Base-by-base conservation (phyloP, 1,140 invertebrate genomes). In the Ceratoteleas bidentatus region DNA sequence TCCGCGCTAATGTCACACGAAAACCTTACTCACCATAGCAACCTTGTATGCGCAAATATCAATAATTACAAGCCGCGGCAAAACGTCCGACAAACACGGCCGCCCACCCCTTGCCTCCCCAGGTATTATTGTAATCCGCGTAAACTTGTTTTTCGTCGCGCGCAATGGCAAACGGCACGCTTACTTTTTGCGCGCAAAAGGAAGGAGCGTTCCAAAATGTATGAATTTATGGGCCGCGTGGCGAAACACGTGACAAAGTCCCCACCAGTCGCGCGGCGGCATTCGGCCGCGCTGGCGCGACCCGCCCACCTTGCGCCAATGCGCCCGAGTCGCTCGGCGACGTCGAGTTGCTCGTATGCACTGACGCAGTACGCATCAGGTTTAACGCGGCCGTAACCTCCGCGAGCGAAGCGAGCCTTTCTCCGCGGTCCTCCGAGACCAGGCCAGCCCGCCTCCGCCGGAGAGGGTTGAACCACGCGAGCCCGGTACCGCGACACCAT, bases 171-270 rank as follows among this genome's bases (percentile, higher is more conserved):
- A 68, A 50, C 58, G 52, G 75, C 65, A 62, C 57, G 58, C 64
- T 77, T 69, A 56, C 36, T 78, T 78, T 70, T 65, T 65, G 65
- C 53, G 9, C 9, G 34, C 24, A 38, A 72, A 47, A 72, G 40
- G 53, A 66, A 49, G 52, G 53, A 45, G 16, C 45, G 36, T 49
- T 57, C 53, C 36, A 54, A 73, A 80, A 72, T 73, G 40, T n/a
- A 75, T 57, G 61, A 81, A 81, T 81, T 79, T 84, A 47, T 66
- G 80, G 52, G 88, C 88, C 89, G 84, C 89, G 89, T 90, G 89
- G 89, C 69, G 85, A 84, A 88, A 86, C 88, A 90, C 89, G 88
- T 90, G 88, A 90, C 85, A 87, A 79, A 38, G 6, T 58, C 78
- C 85, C 88, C 87, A 83, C 87, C 82, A 75, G 73, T 38, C 43